phyloP scores from a whole-genome alignment of 2,888 invertebrate species.

The Rhagium mordax region DNA sequence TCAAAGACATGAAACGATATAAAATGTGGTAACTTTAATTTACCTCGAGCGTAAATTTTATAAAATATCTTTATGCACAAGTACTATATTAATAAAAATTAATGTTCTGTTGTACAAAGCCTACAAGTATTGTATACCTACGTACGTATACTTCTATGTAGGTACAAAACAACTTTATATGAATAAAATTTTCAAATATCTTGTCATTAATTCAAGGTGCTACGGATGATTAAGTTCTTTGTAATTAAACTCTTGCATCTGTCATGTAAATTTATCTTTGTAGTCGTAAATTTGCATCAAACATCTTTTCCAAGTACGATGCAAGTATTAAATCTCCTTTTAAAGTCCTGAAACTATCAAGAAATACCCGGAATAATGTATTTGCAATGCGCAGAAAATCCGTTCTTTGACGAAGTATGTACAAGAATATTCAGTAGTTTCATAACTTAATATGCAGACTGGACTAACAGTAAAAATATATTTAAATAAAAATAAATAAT shows the following conservation, averaged over 20 bases:
- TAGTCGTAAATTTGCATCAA: neutral
- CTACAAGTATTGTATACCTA: neutral
- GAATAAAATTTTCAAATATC: neutral
- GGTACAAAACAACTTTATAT: neutral
- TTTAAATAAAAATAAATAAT: too few species aligned
- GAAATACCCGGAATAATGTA: too few species aligned
- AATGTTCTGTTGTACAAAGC: neutral
- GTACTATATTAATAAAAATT: neutral
- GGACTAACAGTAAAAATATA: too few species aligned
- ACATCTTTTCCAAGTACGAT: neutral
- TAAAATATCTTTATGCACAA: neutral
- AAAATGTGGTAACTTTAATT: too few species aligned
- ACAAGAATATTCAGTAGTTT: too few species aligned
- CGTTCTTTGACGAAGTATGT: too few species aligned
- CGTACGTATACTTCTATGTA: neutral
- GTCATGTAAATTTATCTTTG: neutral
- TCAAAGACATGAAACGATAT: too few species aligned
- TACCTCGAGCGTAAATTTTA: too few species aligned
- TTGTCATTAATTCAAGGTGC: neutral
- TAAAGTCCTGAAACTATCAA: too few species aligned
- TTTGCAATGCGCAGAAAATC: too few species aligned
- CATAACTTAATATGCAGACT: too few species aligned
- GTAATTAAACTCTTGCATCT: neutral
- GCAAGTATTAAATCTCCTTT: too few species aligned
- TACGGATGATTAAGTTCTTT: neutral